Percentiles rank a stretch among this genome's conserved stretches.
These are phyloP conservation scores for Chelmon rostratus DNA, from an alignment of 2,797 vertebrate genomes.

Conservation along the genomic window DNA sequence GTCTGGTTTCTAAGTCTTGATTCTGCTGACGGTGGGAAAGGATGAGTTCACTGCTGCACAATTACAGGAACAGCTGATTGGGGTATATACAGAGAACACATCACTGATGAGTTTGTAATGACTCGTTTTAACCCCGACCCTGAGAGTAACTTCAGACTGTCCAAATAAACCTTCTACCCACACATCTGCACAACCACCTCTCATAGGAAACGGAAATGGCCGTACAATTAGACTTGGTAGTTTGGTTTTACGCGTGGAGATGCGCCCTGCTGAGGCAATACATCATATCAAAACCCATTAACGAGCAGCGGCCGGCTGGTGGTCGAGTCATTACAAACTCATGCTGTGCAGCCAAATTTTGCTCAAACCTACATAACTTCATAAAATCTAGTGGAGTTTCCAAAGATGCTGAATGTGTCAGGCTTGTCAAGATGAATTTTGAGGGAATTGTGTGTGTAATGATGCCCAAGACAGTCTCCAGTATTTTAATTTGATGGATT, in stretches of 20 bases:
- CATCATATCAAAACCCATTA: slow-evolving; percentile 47
- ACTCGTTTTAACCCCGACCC: no score
- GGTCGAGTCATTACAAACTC: slow-evolving; percentile 40
- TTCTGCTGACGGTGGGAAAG: slow-evolving; percentile 28
- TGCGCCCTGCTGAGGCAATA: slow-evolving; percentile 38
- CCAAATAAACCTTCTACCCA: no score
- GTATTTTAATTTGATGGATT: neutral
- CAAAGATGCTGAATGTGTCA: neutral
- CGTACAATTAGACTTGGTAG: slow-evolving; percentile 44
- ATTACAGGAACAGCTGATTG: neutral
- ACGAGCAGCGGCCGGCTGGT: slow-evolving; percentile 20
- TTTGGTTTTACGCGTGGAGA: slow-evolving; percentile 20
- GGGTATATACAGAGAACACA: neutral
- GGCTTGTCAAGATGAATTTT: neutral
- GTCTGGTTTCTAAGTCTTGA: slow-evolving; percentile 3
- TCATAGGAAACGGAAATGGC: no score
- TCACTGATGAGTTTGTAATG: no score
- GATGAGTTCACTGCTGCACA: neutral
- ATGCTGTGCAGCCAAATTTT: slow-evolving; percentile 38
- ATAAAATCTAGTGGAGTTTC: slow-evolving; percentile 10
- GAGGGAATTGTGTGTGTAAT: slow-evolving; percentile 7
- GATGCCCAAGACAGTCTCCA: neutral
- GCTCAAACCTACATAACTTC: slow-evolving; percentile 30
- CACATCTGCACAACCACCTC: no score
- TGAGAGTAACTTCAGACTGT: no score